phyloP scores from a whole-genome alignment of 2,888 invertebrate genomes.

The Actias luna region DNA sequence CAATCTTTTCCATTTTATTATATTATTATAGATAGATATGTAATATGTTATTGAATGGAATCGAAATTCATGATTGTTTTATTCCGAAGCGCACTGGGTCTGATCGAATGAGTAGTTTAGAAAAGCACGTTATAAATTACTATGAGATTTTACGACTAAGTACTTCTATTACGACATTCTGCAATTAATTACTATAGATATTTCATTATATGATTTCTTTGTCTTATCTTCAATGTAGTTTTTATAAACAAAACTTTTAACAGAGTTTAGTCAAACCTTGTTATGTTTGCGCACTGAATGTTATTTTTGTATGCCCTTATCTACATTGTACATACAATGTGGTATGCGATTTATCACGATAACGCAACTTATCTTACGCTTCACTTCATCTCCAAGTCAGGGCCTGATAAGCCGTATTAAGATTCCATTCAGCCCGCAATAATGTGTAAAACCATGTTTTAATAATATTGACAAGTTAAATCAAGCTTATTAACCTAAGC shows the following conservation, averaged over 20 bases:
- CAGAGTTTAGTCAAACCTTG: slow-evolving; percentile 30
- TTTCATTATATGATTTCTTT: too few relatives aligned
- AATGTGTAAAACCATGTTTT: not conserved
- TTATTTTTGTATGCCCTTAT: slow-evolving; percentile 37
- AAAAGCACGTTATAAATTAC: too few relatives aligned
- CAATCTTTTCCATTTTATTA: too few relatives aligned
- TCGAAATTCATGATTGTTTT: too few relatives aligned
- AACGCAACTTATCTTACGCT: slow-evolving; percentile 40
- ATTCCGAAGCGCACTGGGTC: too few relatives aligned
- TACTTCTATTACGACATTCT: too few relatives aligned
- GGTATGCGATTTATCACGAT: slow-evolving; percentile 45
- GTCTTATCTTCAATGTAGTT: not conserved
- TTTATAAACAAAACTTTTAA: slow-evolving; percentile 30
- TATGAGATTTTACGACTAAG: too few relatives aligned
- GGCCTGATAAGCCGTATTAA: slow-evolving; percentile 18
- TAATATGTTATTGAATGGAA: too few relatives aligned
- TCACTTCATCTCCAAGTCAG: slow-evolving; percentile 26
- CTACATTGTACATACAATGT: slow-evolving; percentile 29
- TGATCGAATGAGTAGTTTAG: too few relatives aligned
- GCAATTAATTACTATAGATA: too few relatives aligned
- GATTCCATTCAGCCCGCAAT: slow-evolving; percentile 9
- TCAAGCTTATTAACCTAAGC: not conserved
- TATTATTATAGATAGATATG: too few relatives aligned
- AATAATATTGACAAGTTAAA: not conserved
- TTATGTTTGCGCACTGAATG: slow-evolving; percentile 26